Percentiles rank a stretch among this genome's conserved stretches.
These are phyloP conservation scores for Stenoptilia bipunctidactyla DNA, from an alignment of 2,888 invertebrate species.

Conservation along the genomic window DNA sequence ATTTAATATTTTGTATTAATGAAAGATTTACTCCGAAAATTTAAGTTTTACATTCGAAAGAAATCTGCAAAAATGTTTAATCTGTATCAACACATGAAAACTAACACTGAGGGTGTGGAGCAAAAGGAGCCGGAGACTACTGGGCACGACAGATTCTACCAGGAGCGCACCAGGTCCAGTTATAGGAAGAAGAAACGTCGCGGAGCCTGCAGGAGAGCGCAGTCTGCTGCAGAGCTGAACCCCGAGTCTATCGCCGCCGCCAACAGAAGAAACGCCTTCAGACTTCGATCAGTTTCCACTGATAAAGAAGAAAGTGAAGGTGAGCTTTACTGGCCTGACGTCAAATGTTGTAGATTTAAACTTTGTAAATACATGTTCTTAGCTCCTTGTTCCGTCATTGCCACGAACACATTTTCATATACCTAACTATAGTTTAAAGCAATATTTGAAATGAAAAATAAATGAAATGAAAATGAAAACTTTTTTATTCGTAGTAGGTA, in stretches of 20 bases:
- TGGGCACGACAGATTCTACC: conserved; percentile 86
- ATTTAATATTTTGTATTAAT: conserved; percentile 22
- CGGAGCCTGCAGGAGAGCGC: conserved; percentile 74
- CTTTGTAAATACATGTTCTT: no score
- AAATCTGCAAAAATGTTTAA: conserved; percentile 76
- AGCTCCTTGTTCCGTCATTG: no score
- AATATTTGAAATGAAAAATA: no score
- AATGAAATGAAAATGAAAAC: no score
- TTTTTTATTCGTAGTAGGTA: no score
- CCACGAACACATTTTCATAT: no score
- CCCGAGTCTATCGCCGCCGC: conserved; percentile 74
- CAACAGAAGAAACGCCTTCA: conserved; percentile 73
- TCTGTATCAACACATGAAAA: conserved; percentile 78
- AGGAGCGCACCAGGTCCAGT: conserved; percentile 70
- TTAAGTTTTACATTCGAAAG: conserved; percentile 25
- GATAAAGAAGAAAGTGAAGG: conserved; percentile 72
- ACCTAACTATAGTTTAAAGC: no score
- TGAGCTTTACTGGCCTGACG: no score
- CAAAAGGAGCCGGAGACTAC: conserved; percentile 74
- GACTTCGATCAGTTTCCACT: conserved; percentile 75
- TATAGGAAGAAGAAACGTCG: conserved; percentile 67
- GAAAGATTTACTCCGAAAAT: conserved; percentile 27
- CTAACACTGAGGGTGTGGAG: conserved; percentile 67
- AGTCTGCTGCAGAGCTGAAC: conserved; percentile 78
- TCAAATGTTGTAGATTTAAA: no score